Percentiles rank a stretch among this genome's conserved stretches.
Evolutionary conservation across 2,113 vertebrate species (phyloP).

Genomic region (Pollimyrus isidori): DNA sequence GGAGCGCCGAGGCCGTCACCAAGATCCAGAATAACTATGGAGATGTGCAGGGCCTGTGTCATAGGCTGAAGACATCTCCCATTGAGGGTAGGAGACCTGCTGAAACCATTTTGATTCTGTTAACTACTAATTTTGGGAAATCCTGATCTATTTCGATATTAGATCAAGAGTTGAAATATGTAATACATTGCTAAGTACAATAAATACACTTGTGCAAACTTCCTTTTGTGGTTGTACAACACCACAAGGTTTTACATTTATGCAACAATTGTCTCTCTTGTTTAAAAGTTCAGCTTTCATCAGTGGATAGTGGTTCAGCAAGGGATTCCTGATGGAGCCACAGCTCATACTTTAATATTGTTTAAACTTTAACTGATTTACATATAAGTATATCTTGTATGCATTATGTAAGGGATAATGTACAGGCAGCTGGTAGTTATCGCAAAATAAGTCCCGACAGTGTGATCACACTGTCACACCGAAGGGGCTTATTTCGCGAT

Average conservation of each 20-base stretch:
- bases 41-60: conserved; percentile 77
- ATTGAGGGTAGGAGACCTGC: conserved; percentile 74
- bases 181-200: background rate
- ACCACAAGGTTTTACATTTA: background rate
- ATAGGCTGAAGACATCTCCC: conserved; percentile 79
- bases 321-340: background rate
- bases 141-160: background rate
- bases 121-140: background rate
- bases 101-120: background rate
- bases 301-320: background rate
- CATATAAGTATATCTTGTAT: background rate
- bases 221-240: background rate
- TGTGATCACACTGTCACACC: too few relatives aligned
- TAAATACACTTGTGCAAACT: background rate
- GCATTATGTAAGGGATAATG: too few relatives aligned
- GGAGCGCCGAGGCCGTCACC: conserved; percentile 68
- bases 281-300: background rate
- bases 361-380: background rate
- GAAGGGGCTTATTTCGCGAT: too few relatives aligned
- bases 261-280: background rate
- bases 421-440: too few relatives aligned
- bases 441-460: too few relatives aligned
- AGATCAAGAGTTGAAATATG: background rate
- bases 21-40: conserved; percentile 68
- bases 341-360: background rate